Conservation (phyloP, 92 coral and sea anemone genomes). For the Parazoanthus swiftii region DNA sequence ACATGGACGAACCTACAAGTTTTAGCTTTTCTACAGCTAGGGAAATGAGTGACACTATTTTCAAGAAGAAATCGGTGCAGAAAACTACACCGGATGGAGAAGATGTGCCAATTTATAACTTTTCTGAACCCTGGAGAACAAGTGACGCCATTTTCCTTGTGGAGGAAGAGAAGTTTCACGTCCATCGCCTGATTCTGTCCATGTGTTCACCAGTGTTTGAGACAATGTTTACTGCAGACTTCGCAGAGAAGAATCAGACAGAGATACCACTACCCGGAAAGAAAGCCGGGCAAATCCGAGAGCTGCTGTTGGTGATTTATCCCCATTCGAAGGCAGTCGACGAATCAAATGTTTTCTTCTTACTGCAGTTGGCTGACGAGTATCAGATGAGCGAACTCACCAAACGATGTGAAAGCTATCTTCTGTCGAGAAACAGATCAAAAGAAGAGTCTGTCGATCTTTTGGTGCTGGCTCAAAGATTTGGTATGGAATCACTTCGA, state of each 20-base stretch:
- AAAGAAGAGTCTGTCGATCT: neutral
- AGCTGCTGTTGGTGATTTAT: conserved; percentile 2
- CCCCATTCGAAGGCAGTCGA: neutral
- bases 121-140: neutral
- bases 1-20: too few relatives aligned
- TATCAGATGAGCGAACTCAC: neutral
- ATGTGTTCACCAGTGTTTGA: conserved; percentile 16
- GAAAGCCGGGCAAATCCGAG: neutral
- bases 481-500: neutral
- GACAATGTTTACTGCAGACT: conserved; percentile 4
- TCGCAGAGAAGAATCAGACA: neutral
- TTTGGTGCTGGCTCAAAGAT: neutral
- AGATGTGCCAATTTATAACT: neutral
- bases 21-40: too few relatives aligned
- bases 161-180: conserved; percentile 13
- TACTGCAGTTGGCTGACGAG: neutral
- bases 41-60: neutral
- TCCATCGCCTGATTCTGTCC: neutral
- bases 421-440: neutral
- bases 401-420: neutral
- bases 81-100: too few relatives aligned
- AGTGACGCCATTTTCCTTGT: neutral
- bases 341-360: neutral
- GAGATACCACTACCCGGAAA: conserved; percentile 12
- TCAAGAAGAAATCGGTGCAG: too few relatives aligned